Evolutionary conservation across 2,113 vertebrate genomes (phyloP), one percentile per base, ranked within the genome.

Genomic region (Tragelaphus buxtoni): DNA sequence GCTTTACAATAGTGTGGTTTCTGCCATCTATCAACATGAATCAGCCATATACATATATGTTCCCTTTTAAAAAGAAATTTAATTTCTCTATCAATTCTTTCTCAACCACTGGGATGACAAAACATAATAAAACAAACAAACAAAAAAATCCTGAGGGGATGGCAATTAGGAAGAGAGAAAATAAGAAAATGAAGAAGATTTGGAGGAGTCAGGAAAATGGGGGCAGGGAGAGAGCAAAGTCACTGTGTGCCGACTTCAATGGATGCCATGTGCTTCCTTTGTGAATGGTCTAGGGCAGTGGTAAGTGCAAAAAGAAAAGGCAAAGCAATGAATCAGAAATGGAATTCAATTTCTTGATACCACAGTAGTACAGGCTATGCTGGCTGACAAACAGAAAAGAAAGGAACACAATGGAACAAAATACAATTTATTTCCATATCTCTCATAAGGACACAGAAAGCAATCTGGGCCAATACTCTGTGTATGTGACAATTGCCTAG

Each of bases 281-380:
- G 47, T 45, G 96, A 97, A 97, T 94, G 92, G 58, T 12, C 55
- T 85, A 0, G 39, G 58, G 88, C 61, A 83, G 89, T 1, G 47
- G 94, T 55, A 96, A 97, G 94, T 89, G 91, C 60, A 97, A 97
- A 94, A 11, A 89, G 82, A 74, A 97, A 97, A 88, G 87, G 94
- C 56, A 69, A 74, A 97, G 79, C 60, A 96, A 88, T 77, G 94
- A 98, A 45, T 87, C 94, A 91, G 92, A 95, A 97, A 96, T 90
- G 81, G 60, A 98, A 97, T 97, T 97, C 85, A 95, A 80, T 97
- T 97, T 95, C 97, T 96, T 30, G 26, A 76, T 32, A 42, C 90
- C 53, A 90, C 32, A 95, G 61, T n/a, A 65, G 14, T 56, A 83
- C 65, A 96, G 94, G 45, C 28, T 77, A 58, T n/a, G 80, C 89